Percentiles rank a stretch among this genome's conserved stretches.
Evolutionary conservation across 2,888 invertebrate species (phyloP).

Genomic region (Drosophila lacicola): DNA sequence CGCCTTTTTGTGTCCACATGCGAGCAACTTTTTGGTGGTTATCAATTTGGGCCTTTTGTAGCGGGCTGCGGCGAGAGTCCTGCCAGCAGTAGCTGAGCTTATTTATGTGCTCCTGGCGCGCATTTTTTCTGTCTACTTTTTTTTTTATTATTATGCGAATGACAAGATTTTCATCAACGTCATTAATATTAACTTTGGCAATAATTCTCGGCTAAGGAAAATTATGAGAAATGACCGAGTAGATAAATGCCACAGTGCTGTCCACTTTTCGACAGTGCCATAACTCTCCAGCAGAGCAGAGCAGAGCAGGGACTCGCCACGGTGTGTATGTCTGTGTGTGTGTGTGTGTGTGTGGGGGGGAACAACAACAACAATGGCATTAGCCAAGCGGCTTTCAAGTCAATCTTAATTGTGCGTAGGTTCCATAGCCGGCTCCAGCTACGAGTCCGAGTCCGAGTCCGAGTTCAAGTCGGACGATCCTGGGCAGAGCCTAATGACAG

Average conservation of each 20-base stretch:
- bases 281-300: slow-evolving; percentile 49
- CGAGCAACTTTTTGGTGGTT: slow-evolving; percentile 67
- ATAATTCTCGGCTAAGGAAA: slow-evolving; percentile 79
- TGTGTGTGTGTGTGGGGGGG: slow-evolving; percentile 4
- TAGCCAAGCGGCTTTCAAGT: slow-evolving; percentile 68
- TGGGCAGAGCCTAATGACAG: slow-evolving; percentile 48
- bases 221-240: slow-evolving; percentile 79
- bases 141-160: slow-evolving; percentile 69
- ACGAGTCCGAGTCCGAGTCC: not conserved
- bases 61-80: not conserved
- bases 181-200: slow-evolving; percentile 82
- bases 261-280: slow-evolving; percentile 74
- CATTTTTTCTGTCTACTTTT: slow-evolving; percentile 25
- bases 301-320: slow-evolving; percentile 11
- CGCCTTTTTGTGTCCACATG: slow-evolving; percentile 56
- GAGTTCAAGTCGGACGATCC: slow-evolving; percentile 5
- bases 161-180: slow-evolving; percentile 82
- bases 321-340: not conserved
- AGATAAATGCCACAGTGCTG: slow-evolving; percentile 64
- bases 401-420: slow-evolving; percentile 73
- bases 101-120: slow-evolving; percentile 67
- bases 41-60: slow-evolving; percentile 75
- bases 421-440: not conserved
- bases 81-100: slow-evolving; percentile 46
- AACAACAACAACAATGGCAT: slow-evolving; percentile 46